A percentile compares a stretch with the other conserved stretches of the same genome.
phyloP scores from a whole-genome alignment of 2,797 vertebrate genomes.

The Dryobates pubescens region DNA sequence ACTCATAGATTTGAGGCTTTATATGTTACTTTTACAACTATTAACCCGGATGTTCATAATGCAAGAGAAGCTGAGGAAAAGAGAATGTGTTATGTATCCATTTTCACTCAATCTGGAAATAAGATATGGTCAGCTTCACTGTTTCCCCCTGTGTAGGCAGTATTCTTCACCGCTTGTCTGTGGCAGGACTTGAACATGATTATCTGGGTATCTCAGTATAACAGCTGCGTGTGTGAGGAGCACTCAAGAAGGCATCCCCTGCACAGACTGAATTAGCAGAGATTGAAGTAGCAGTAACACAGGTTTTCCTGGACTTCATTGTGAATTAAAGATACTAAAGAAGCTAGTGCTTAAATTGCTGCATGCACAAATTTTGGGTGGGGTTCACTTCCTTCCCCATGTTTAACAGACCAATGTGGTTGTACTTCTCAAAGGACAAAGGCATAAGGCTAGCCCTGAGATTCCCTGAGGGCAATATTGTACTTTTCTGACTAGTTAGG shows the following conservation, averaged over 20 bases:
- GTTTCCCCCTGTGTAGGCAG: neutral
- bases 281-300: neutral
- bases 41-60: neutral
- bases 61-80: neutral
- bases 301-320: neutral
- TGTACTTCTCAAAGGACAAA: neutral
- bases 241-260: neutral
- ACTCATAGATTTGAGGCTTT: neutral
- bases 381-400: neutral
- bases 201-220: neutral
- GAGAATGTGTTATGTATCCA: accelerated
- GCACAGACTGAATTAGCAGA: neutral
- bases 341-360: neutral
- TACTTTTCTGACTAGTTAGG: neutral
- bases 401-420: neutral
- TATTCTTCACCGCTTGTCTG: neutral
- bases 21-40: neutral
- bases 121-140: neutral
- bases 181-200: neutral
- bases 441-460: neutral
- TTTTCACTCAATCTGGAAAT: neutral
- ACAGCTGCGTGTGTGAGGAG: neutral
- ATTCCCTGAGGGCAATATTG: neutral
- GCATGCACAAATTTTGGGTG: neutral
- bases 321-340: neutral